These are phyloP conservation scores for Delichon dasypus DNA, from an alignment of 2,797 vertebrate species.

Conservation along the genomic window DNA sequence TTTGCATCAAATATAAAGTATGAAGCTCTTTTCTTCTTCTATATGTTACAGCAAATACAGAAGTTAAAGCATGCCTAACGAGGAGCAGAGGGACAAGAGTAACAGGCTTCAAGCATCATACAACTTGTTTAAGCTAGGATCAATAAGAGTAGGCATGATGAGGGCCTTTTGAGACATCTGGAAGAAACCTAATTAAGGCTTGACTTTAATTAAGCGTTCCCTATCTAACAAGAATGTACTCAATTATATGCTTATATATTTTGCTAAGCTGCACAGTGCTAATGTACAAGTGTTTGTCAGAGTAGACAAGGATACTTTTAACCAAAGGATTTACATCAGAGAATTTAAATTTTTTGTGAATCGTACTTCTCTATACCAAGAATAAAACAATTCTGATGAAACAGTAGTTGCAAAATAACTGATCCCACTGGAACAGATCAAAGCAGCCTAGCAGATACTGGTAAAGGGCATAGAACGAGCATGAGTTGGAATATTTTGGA, in stretches of 20 bases:
- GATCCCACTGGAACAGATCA: neutral
- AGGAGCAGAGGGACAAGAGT: neutral
- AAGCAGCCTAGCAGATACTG: neutral
- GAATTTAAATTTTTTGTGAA: neutral
- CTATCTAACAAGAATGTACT: neutral
- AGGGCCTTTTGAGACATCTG: neutral
- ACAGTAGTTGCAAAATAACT: neutral
- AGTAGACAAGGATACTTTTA: neutral
- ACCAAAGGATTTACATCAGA: neutral
- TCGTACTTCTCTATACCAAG: neutral
- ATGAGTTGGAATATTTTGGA: neutral
- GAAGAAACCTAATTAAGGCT: constrained; percentile 10
- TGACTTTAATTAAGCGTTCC: constrained; percentile 21
- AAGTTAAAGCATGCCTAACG: neutral
- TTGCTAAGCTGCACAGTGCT: neutral
- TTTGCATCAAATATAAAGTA: neutral
- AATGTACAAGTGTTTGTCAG: neutral
- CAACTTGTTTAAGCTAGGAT: neutral
- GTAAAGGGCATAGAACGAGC: neutral
- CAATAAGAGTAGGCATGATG: neutral
- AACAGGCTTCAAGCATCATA: neutral
- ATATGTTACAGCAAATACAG: neutral
- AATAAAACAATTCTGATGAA: neutral
- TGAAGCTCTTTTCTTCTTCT: neutral
- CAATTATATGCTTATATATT: neutral